A percentile compares a stretch with the other conserved stretches of the same genome.
These are phyloP conservation scores for Puntigrus tetrazona DNA, from an alignment of 2,113 vertebrate species.

Conservation along the genomic window DNA sequence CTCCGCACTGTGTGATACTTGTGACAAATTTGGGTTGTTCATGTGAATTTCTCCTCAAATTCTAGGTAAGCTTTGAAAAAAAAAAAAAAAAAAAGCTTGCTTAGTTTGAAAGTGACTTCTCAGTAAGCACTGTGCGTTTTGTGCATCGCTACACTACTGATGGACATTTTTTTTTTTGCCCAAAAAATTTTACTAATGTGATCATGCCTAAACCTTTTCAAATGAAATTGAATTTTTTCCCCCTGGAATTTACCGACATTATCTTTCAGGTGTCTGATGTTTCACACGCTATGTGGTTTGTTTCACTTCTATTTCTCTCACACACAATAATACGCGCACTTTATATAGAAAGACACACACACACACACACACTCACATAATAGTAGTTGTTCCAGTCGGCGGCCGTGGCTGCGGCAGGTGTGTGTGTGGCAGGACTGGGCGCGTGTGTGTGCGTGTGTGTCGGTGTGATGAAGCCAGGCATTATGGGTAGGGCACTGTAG, in stretches of 20 bases:
- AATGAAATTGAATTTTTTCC: not conserved
- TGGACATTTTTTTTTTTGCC: not conserved
- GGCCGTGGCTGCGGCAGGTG: constrained; percentile 61
- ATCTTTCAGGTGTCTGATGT: not conserved
- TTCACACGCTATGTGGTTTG: not conserved
- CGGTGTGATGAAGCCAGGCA: constrained; percentile 75
- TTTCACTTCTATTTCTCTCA: not conserved
- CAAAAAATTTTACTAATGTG: not conserved
- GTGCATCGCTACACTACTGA: not conserved
- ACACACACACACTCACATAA: constrained; percentile 73
- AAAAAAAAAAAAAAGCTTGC: too few relatives aligned
- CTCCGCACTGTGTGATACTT: too few relatives aligned
- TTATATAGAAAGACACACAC: constrained; percentile 64
- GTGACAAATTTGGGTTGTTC: too few relatives aligned
- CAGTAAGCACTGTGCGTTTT: not conserved
- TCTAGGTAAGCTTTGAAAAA: too few relatives aligned
- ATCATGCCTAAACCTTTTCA: not conserved
- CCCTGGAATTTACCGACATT: not conserved
- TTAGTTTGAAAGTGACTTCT: not conserved
- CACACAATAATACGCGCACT: not conserved
- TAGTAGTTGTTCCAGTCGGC: constrained; percentile 80
- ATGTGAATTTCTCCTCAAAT: too few relatives aligned
- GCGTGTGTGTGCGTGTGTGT: constrained; percentile 67
- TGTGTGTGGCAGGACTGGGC: constrained; percentile 56
- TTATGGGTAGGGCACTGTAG: constrained; percentile 76